Evolutionary conservation across 2,888 invertebrate genomes (phyloP).

Genomic region (Scaptomyza flava): DNA sequence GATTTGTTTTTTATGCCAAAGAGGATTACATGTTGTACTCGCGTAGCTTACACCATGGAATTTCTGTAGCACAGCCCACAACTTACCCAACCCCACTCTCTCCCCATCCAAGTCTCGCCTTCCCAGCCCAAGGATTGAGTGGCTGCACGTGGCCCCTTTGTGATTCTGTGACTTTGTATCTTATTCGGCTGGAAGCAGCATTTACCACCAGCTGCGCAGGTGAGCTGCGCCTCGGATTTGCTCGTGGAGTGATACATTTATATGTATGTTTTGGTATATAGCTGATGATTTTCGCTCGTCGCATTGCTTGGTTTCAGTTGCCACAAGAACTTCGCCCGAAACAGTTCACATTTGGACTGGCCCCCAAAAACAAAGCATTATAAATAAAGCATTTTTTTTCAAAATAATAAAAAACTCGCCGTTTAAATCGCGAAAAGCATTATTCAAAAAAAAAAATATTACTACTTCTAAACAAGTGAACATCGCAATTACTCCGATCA

Average conservation of each 20-base stretch:
- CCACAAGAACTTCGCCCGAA: conserved; percentile 47
- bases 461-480: neutral
- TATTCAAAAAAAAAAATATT: neutral
- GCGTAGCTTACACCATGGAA: conserved; percentile 73
- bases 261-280: neutral
- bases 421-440: neutral
- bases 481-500: neutral
- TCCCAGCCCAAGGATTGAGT: conserved; percentile 55
- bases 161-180: conserved; percentile 50
- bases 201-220: conserved; percentile 81
- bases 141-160: conserved; percentile 72
- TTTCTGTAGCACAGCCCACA: conserved; percentile 45
- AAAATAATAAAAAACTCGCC: no score
- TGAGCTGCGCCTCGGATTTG: conserved; percentile 49
- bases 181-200: conserved; percentile 21
- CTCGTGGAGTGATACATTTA: neutral
- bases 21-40: conserved; percentile 80
- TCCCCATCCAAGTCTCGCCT: neutral
- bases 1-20: conserved; percentile 84
- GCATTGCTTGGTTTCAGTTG: conserved; percentile 61
- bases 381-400: neutral
- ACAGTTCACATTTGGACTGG: conserved; percentile 41
- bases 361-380: conserved; percentile 1
- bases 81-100: neutral
- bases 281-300: conserved; percentile 15